Evolutionary conservation across 2,888 invertebrate species (phyloP).

Genomic region (Chesias legatella): DNA sequence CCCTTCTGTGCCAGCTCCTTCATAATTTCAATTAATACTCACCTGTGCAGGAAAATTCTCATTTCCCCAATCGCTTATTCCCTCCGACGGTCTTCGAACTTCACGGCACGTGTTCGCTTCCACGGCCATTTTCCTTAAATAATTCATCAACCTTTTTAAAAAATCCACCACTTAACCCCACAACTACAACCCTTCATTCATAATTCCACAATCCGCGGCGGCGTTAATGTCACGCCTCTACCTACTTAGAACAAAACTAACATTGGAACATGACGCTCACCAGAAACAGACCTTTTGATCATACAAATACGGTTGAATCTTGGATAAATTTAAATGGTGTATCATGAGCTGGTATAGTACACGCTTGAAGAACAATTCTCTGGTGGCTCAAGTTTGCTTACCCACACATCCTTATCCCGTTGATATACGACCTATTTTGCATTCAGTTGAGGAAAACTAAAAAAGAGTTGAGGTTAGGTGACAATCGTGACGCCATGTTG

Average conservation of each 20-base stretch:
- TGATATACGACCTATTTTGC: constrained; percentile 31
- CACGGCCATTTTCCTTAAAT: constrained; percentile 62
- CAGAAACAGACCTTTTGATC: constrained; percentile 32
- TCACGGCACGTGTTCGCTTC: constrained; percentile 15
- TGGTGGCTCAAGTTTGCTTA: constrained; percentile 45
- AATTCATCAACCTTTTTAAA: constrained; percentile 57
- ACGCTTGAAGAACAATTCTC: constrained; percentile 66
- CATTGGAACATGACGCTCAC: constrained; percentile 32
- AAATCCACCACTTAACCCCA: constrained; percentile 66
- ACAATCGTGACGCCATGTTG: constrained; percentile 78
- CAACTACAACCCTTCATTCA: constrained; percentile 69
- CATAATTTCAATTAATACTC: no score
- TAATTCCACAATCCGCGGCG: constrained; percentile 69
- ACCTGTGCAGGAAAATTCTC: no score
- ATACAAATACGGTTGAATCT: constrained; percentile 26
- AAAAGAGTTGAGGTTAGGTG: constrained; percentile 61
- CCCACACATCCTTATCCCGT: constrained; percentile 32
- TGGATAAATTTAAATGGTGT: constrained; percentile 23
- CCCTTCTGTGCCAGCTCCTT: no score
- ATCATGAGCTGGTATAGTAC: constrained; percentile 63
- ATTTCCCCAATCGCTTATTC: no score
- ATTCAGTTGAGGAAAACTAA: constrained; percentile 12
- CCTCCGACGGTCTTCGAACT: not conserved
- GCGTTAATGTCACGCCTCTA: constrained; percentile 77
- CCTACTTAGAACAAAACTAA: constrained; percentile 62